phyloP scores from a whole-genome alignment of 1,140 invertebrate genomes.

The Mya arenaria region DNA sequence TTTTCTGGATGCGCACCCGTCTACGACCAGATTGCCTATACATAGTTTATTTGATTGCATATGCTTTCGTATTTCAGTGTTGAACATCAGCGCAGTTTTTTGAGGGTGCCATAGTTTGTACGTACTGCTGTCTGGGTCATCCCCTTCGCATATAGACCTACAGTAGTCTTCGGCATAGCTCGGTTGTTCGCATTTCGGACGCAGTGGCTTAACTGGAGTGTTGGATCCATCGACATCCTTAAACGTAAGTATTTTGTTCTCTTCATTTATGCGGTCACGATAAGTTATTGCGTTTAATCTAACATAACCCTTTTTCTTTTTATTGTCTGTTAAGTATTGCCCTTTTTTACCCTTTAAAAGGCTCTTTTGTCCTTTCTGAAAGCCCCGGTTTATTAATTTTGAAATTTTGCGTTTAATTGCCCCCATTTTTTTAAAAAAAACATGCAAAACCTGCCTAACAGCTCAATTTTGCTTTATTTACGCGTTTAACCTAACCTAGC shows the following conservation, averaged over 20 bases:
- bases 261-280: too few relatives aligned
- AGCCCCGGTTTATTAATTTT: too few relatives aligned
- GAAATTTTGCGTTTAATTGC: too few relatives aligned
- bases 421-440: too few relatives aligned
- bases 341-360: too few relatives aligned
- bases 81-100: not conserved
- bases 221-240: not conserved
- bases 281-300: too few relatives aligned
- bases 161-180: not conserved
- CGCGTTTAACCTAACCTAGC: too few relatives aligned
- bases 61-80: not conserved
- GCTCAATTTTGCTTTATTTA: too few relatives aligned
- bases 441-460: too few relatives aligned
- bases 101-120: not conserved
- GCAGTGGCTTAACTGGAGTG: not conserved
- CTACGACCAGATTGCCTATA: conserved; percentile 16
- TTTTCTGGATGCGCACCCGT: not conserved
- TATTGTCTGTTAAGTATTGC: too few relatives aligned
- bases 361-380: too few relatives aligned
- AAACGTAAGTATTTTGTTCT: not conserved
- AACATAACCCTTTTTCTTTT: too few relatives aligned
- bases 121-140: not conserved
- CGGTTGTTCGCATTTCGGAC: not conserved
- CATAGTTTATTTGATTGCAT: not conserved
- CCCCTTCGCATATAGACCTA: not conserved